Percentiles rank a stretch among this genome's conserved stretches.
phyloP scores from a whole-genome alignment of 2,113 vertebrate species.

The Sinocyclocheilus grahami region DNA sequence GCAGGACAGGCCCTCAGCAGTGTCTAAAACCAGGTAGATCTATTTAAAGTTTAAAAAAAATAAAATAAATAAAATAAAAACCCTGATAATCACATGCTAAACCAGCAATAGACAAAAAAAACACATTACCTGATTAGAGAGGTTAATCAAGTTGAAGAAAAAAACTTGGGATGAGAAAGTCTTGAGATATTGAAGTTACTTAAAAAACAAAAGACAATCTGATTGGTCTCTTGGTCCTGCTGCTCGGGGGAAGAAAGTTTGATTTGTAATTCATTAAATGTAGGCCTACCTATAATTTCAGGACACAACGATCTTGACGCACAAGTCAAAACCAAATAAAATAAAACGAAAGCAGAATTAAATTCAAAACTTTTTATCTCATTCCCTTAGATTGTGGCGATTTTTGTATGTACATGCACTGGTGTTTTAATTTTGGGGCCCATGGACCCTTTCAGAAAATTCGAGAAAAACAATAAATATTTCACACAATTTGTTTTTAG shows the following conservation, averaged over 20 bases:
- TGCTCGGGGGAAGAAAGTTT: slow-evolving; percentile 31
- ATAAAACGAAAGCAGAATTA: not conserved
- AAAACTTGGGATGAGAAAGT: not conserved
- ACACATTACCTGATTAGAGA: slow-evolving; percentile 36
- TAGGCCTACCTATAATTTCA: slow-evolving; percentile 17
- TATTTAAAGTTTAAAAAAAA: slow-evolving; percentile 47
- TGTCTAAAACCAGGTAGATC: slow-evolving; percentile 31
- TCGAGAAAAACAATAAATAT: not conserved
- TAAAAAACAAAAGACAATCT: slow-evolving; percentile 40
- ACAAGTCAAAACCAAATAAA: slow-evolving; percentile 4
- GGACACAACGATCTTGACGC: not conserved
- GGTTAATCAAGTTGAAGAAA: slow-evolving; percentile 51
- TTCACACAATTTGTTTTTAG: too few species aligned
- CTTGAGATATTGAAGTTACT: slow-evolving; percentile 45
- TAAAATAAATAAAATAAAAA: slow-evolving; percentile 11
- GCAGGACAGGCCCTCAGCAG: slow-evolving; percentile 24
- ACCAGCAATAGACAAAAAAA: slow-evolving; percentile 28
- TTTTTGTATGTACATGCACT: not conserved
- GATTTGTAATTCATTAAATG: slow-evolving; percentile 33
- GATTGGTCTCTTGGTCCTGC: slow-evolving; percentile 16
- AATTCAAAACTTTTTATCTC: not conserved
- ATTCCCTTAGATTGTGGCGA: not conserved
- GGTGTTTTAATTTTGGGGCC: not conserved
- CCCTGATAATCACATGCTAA: slow-evolving; percentile 37
- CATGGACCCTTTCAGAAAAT: not conserved